phyloP scores from a whole-genome alignment of 2,888 invertebrate species.

The Petrolisthes cinctipes region DNA sequence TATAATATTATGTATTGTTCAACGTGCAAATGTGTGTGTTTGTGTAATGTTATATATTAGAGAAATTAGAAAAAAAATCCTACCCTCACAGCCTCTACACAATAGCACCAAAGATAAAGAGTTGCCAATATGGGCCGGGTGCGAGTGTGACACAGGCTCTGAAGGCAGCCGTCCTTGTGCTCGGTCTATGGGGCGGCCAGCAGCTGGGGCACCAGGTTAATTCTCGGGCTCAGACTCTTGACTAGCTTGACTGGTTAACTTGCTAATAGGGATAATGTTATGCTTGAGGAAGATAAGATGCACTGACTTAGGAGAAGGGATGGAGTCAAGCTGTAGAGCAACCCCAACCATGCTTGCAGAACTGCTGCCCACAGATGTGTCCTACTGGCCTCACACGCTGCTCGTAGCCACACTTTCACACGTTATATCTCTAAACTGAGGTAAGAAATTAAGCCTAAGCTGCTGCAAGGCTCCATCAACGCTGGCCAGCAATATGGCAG shows the following conservation, averaged over 20 bases:
- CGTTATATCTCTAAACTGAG: slow-evolving; percentile 59
- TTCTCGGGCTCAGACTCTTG: slow-evolving; percentile 30
- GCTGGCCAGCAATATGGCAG: slow-evolving; percentile 36
- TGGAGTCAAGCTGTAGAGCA: slow-evolving; percentile 13
- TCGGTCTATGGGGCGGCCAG: background rate
- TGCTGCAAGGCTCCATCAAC: slow-evolving; percentile 59
- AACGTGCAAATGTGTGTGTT: background rate
- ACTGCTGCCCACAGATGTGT: slow-evolving; percentile 14
- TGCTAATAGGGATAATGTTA: slow-evolving; percentile 8
- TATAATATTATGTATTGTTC: background rate
- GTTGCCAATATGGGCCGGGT: slow-evolving; percentile 48
- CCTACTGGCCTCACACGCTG: slow-evolving; percentile 36
- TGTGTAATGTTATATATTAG: background rate
- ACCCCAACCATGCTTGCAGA: background rate
- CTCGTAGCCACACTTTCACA: slow-evolving; percentile 56
- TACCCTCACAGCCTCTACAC: slow-evolving; percentile 52
- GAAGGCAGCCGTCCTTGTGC: slow-evolving; percentile 33
- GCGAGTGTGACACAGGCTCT: slow-evolving; percentile 47
- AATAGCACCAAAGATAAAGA: slow-evolving; percentile 59
- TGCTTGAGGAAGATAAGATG: background rate
- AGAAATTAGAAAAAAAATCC: slow-evolving; percentile 6
- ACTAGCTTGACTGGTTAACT: slow-evolving; percentile 37
- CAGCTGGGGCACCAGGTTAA: slow-evolving; percentile 5
- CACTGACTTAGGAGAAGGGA: slow-evolving; percentile 2
- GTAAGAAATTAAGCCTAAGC: slow-evolving; percentile 62